Evolutionary conservation across 2,113 vertebrate species (phyloP), one percentile per base, ranked within the genome.

Genomic region (Aegotheles bennettii): DNA sequence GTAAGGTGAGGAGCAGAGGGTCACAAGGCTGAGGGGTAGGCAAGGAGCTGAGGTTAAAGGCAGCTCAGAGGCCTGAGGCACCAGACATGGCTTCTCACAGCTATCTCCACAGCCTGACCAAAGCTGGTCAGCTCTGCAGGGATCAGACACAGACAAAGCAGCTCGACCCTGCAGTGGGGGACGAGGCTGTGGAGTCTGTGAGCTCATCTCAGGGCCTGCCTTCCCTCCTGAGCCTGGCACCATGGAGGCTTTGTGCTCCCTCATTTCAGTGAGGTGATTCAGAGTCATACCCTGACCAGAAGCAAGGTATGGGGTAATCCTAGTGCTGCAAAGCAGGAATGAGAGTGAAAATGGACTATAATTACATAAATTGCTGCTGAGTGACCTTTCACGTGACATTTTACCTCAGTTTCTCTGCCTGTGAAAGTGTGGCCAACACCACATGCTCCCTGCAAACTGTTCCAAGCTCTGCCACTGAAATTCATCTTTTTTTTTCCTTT

Each of bases 111-210:
- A 60, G 36, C 45, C 38, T 48, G 47, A 61, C 31, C 31, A 53
- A 43, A n/a, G 26, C 21, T 18, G 19, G 43, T 35, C 12, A 8
- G 50, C 51, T 60, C 45, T 60, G 33, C 28, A 38, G 53, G 42
- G 21, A 15, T 13, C 16, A 45, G 60, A 36, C 5, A 10, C 0
- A 2, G 54, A 73, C 1, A 1, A 29, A 81, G 57, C 63, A 53
- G 69, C 9, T 2, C 1, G 68, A 38, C 7, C 13, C 78, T n/a
- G n/a, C 2, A 0, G 7, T 9, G 7, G 48, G 8, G 16, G 19
- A 63, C 0, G 2, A 31, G 79, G 84, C 61, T 10, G 35, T 7
- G 50, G 33, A 73, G 36, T 36, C 53, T 9, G 9, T 19, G 36
- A 28, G 50, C 21, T 14, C 13, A 0, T 20, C n/a, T 35, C 38